Base-by-base conservation (phyloP, 2,797 vertebrate species). In the Cottoperca gobio region DNA sequence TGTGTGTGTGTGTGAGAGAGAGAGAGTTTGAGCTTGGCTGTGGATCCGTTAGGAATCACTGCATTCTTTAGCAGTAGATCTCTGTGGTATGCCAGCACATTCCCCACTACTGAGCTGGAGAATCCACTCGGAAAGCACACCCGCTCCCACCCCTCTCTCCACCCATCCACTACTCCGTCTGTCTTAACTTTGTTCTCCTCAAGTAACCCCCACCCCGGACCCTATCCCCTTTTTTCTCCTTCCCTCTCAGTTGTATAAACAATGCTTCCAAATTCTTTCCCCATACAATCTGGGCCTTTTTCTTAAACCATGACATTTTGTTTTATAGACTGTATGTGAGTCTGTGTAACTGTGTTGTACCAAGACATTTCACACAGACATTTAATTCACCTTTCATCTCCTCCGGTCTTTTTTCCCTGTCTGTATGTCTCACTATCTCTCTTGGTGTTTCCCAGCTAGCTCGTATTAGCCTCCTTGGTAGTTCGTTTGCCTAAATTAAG, bases 81-180 rank as follows among this genome's bases (percentile, higher is more conserved):
- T 94, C 90, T 95, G 95, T 91, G 95, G 95, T 95, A 91, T 93
- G 95, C 96, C 96, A 96, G 94, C 91, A 90, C 96, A 98, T 98
- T 99, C 97, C 96, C 92, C 93, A 92, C 88, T 87, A 89, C 93
- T 98, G 97, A 98, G 96, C 95, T 97, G 94, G 94, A 96, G 95
- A 88, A 88, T 86, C 84, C 84, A 81, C 85, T 89, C 79, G 61
- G 92, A 91, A 92, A 90, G 83, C 88, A 87, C 69, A 55, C 77
- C 60, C 64, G 71, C 73, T 49, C 76, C 77, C 83, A 55, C 61
- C 54, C 42, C 37, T 78, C 70, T 61, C 83, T 73, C 79, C 83
- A 71, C 83, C 81, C 75, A 19, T 81, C 76, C 73, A 68, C 85
- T 82, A 73, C 63, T 66, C 62, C 35, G 45, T 58, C 70, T 64